Evolutionary conservation across 2,888 invertebrate genomes (phyloP), one percentile per base, ranked within the genome.

Genomic region (Cordilura impudica): DNA sequence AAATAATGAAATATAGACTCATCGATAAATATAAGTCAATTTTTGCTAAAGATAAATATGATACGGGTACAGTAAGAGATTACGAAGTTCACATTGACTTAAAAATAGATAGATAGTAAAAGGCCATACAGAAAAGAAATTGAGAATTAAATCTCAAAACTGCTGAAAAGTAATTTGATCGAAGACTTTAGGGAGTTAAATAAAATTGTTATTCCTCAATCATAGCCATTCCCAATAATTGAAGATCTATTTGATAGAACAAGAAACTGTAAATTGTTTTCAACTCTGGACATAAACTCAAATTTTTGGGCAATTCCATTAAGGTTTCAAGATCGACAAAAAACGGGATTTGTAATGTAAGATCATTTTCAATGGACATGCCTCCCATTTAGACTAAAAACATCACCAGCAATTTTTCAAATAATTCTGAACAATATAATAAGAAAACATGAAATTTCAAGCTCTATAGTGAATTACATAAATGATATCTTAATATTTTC

Each of bases 41-140:
- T 58, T 84, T 84, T 65, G 81, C 83, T 31, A 84, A 82, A 81
- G 81, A 83, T 70, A 84, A 82, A 82, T 84, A 83, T 60, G 84
- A 83, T 75, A 80, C 82, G 21, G 83, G 83, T 7, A 79, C 66
- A 45, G 82, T 84, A 35, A 82, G 63, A 69, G 78, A 83, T 70
- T 84, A 84, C 77, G 84, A 85, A 82, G 84, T 83, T 45, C 49
- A 63, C 31, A 83, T 82, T 47, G 83, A 83, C 23, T 23, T 83
- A 35, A 35, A 79, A 65, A 61, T 83, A 45, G 78, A 81, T 31
- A 82, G 78, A 81, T 83, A 76, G 71, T 35, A 82, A 81, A 54
- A 53, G 78, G 10, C 80, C 78, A 35, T 81, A 80, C 51, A 71
- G 71, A 71, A 77, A 47, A 2, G 77, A 81, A 60, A 83, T 83